Evolutionary conservation across 2,888 invertebrate genomes (phyloP).

Genomic region (Drosophila kanekoi): DNA sequence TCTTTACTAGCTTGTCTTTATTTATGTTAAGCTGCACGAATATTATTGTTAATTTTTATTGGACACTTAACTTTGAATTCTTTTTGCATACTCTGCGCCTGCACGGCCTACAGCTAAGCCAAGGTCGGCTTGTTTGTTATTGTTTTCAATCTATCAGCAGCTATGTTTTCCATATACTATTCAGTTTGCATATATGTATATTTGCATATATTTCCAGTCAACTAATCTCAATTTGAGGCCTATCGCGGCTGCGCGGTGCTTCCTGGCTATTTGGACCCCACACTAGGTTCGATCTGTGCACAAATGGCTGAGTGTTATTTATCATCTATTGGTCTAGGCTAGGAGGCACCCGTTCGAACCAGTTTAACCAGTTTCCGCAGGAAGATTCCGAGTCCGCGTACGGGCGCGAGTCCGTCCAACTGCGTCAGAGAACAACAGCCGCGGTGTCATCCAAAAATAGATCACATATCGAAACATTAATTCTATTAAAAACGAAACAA

Average conservation of each 20-base stretch:
- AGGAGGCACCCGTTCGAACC: slow-evolving; percentile 10
- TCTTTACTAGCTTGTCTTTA: slow-evolving; percentile 2
- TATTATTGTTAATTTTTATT: slow-evolving; percentile 18
- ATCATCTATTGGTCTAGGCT: background rate
- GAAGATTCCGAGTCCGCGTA: slow-evolving; percentile 6
- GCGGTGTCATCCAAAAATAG: slow-evolving; percentile 48
- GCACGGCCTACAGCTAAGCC: background rate
- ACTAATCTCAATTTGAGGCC: background rate
- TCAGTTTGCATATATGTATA: background rate
- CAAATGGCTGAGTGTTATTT: background rate
- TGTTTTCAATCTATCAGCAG: background rate
- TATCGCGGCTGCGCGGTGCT: background rate
- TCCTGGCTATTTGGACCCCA: background rate
- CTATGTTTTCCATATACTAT: background rate
- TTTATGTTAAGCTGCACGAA: slow-evolving; percentile 6
- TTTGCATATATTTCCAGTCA: background rate
- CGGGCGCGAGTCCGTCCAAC: slow-evolving; percentile 21
- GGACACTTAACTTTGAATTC: slow-evolving; percentile 28
- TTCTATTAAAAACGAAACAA: slow-evolving; percentile 39
- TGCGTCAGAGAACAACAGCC: slow-evolving; percentile 50
- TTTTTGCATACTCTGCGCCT: slow-evolving; percentile 8
- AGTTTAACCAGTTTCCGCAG: slow-evolving; percentile 15
- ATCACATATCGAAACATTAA: slow-evolving; percentile 47
- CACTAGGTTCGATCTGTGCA: background rate
- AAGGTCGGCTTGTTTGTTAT: slow-evolving; percentile 4